These are phyloP conservation scores for Euplexia lucipara DNA, from an alignment of 2,888 invertebrate species.

Conservation along the genomic window DNA sequence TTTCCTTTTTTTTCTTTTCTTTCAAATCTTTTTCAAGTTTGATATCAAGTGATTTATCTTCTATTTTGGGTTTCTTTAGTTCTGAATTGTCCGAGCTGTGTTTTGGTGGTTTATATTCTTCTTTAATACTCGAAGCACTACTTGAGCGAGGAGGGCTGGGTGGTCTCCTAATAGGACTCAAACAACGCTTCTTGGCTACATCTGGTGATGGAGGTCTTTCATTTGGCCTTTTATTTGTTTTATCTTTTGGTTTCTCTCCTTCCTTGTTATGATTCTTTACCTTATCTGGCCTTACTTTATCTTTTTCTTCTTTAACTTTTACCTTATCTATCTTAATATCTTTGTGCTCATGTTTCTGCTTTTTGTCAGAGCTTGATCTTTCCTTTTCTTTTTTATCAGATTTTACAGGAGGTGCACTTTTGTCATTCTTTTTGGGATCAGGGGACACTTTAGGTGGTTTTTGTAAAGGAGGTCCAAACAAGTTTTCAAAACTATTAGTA, in stretches of 20 bases:
- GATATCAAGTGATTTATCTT: conserved; percentile 89
- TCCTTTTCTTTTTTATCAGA: conserved; percentile 91
- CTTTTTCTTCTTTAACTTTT: conserved; percentile 87
- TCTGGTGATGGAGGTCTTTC: conserved; percentile 86
- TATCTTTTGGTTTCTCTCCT: conserved; percentile 90
- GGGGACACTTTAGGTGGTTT: conserved; percentile 94
- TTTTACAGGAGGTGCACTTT: conserved; percentile 76
- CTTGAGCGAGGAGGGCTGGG: conserved; percentile 83
- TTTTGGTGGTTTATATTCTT: conserved; percentile 83
- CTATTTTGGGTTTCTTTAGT: conserved; percentile 82
- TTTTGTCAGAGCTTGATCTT: conserved; percentile 85
- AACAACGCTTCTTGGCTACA: conserved; percentile 80
- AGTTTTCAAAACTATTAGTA: conserved; percentile 93
- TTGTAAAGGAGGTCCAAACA: conserved; percentile 96
- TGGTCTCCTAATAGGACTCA: conserved; percentile 80
- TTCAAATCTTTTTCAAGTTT: conserved; percentile 89
- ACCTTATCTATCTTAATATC: conserved; percentile 86
- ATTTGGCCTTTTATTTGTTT: conserved; percentile 87
- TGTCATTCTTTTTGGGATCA: conserved; percentile 91
- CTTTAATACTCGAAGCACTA: conserved; percentile 86
- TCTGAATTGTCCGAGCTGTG: conserved; percentile 78
- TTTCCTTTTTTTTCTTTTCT: conserved; percentile 92
- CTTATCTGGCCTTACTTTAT: conserved; percentile 87
- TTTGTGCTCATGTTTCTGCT: conserved; percentile 87
- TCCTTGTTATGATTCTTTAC: conserved; percentile 91